phyloP scores from a whole-genome alignment of 92 coral and sea anemone genomes.

The Porites cylindrica region DNA sequence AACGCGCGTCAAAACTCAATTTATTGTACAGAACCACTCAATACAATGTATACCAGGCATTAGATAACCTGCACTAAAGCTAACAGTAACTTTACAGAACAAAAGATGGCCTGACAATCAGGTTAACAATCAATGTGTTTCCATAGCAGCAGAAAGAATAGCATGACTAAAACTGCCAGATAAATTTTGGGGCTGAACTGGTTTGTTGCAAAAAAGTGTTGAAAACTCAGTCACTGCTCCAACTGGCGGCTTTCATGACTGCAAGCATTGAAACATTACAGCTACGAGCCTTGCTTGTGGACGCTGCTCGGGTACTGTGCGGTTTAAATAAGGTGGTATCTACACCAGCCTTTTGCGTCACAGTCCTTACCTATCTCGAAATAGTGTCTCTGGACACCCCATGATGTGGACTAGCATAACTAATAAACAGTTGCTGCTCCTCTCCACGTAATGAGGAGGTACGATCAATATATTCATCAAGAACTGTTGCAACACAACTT shows the following conservation, averaged over 20 bases:
- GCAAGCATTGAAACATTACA: slow-evolving; percentile 49
- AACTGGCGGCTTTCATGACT: slow-evolving; percentile 15
- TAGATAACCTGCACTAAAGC: not conserved
- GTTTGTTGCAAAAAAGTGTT: slow-evolving; percentile 14
- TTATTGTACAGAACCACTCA: slow-evolving; percentile 9
- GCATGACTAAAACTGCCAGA: slow-evolving; percentile 24
- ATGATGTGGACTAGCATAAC: slow-evolving; percentile 33
- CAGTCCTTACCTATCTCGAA: slow-evolving; percentile 58
- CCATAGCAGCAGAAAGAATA: slow-evolving; percentile 20
- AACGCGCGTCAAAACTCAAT: not conserved
- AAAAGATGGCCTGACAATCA: slow-evolving; percentile 1
- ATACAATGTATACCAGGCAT: slow-evolving; percentile 9
- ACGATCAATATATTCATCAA: too few species aligned
- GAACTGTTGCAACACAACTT: too few species aligned
- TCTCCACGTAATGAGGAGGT: too few species aligned
- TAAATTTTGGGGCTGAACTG: slow-evolving; percentile 19
- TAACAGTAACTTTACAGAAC: not conserved
- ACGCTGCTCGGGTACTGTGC: slow-evolving; percentile 76
- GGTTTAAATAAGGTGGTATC: slow-evolving; percentile 43
- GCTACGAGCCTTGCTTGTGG: slow-evolving; percentile 53
- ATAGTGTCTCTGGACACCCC: slow-evolving; percentile 38
- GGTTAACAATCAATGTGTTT: slow-evolving; percentile 4
- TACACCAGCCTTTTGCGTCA: slow-evolving; percentile 47
- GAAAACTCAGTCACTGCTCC: slow-evolving; percentile 23
- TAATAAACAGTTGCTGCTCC: too few species aligned